Percentiles rank a stretch among this genome's conserved stretches.
Evolutionary conservation across 2,888 invertebrate species (phyloP).

Genomic region (Drosophila ustulata): DNA sequence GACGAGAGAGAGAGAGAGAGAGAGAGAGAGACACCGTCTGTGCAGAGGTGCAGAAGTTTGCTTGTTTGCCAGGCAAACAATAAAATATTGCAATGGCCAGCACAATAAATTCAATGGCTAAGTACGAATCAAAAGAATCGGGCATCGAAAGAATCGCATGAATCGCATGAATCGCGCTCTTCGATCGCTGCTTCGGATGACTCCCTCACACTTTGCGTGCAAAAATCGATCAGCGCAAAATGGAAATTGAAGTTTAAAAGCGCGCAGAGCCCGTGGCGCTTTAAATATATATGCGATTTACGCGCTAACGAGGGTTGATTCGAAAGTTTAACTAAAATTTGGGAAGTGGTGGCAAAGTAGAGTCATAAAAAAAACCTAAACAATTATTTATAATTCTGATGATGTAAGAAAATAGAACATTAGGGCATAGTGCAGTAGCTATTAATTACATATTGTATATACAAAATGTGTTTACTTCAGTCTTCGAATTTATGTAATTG

Average conservation of each 20-base stretch:
- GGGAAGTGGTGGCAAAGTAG: too few relatives aligned
- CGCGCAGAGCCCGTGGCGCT: constrained; percentile 62
- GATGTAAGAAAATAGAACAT: too few relatives aligned
- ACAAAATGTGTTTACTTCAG: too few relatives aligned
- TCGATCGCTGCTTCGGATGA: constrained; percentile 25
- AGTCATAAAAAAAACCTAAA: too few relatives aligned
- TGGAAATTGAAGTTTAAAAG: constrained; percentile 78
- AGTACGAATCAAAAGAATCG: constrained; percentile 59
- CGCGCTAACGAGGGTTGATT: constrained; percentile 8
- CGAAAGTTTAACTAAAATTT: neutral
- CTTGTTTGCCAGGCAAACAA: constrained; percentile 65
- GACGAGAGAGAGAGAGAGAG: too few relatives aligned
- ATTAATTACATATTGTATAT: too few relatives aligned
- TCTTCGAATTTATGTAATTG: too few relatives aligned
- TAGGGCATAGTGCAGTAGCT: too few relatives aligned
- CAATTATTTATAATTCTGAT: too few relatives aligned
- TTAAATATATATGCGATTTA: constrained; percentile 27
- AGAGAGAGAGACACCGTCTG: neutral
- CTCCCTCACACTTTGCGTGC: constrained; percentile 80
- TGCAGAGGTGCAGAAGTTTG: constrained; percentile 70
- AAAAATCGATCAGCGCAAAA: constrained; percentile 81
- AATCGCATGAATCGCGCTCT: constrained; percentile 10
- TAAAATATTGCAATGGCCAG: constrained; percentile 68
- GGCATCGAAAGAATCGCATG: constrained; percentile 9
- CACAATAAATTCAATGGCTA: constrained; percentile 76